These are phyloP conservation scores for Tetragonula clypearis DNA, from an alignment of 1,140 invertebrate genomes.

Conservation along the genomic window DNA sequence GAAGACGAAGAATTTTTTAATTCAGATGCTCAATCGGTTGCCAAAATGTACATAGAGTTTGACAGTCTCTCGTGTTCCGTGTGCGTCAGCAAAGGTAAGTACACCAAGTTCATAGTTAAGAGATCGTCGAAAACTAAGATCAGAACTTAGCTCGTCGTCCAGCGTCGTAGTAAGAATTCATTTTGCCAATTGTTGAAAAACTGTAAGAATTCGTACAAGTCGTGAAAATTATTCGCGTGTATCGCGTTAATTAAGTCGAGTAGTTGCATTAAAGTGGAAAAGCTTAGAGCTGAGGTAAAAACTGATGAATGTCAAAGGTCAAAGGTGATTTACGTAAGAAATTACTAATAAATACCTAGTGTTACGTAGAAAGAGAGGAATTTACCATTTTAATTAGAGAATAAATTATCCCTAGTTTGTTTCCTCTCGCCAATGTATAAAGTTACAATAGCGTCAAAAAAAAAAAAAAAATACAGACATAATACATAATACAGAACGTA, in stretches of 20 bases:
- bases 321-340: not conserved
- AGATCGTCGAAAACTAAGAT: too few relatives aligned
- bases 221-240: too few relatives aligned
- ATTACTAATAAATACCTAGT: too few relatives aligned
- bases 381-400: not conserved
- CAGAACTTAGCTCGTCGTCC: too few relatives aligned
- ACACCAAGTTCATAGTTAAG: not conserved
- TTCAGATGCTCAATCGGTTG: not conserved
- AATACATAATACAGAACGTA: too few relatives aligned
- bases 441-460: not conserved
- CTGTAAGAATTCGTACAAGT: too few relatives aligned
- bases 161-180: too few relatives aligned
- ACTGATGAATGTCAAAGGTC: not conserved
- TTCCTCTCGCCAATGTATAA: not conserved
- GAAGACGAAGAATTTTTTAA: conserved; percentile 21
- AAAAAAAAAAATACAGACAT: too few relatives aligned
- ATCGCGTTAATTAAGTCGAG: too few relatives aligned
- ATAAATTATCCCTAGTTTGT: not conserved
- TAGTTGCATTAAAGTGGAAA: not conserved
- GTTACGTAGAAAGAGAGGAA: too few relatives aligned
- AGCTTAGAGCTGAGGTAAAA: not conserved
- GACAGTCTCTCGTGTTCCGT: conserved; percentile 52
- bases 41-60: conserved; percentile 57
- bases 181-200: too few relatives aligned
- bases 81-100: conserved; percentile 53